These are phyloP conservation scores for Drosophila longiperda DNA, from an alignment of 2,888 invertebrate species.

Conservation along the genomic window DNA sequence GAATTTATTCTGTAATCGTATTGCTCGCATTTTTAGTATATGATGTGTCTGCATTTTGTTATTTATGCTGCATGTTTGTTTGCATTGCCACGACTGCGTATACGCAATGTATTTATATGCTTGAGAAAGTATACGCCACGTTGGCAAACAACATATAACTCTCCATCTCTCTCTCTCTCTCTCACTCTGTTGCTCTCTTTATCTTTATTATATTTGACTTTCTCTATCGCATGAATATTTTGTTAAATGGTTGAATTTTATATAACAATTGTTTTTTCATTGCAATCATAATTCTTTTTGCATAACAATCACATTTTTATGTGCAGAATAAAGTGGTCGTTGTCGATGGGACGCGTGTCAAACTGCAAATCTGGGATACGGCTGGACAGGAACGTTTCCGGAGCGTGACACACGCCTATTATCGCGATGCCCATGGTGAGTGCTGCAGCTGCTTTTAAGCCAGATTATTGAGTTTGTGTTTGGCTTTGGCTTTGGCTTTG, in stretches of 20 bases:
- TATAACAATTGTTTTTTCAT: constrained; percentile 55
- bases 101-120: constrained; percentile 31
- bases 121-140: constrained; percentile 41
- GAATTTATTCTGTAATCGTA: constrained; percentile 37
- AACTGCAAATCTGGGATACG: constrained; percentile 98
- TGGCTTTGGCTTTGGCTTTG: constrained; percentile 14
- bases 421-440: constrained; percentile 96
- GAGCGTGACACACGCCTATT: constrained; percentile 97
- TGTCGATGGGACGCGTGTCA: constrained; percentile 93
- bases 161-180: neutral
- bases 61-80: constrained; percentile 5
- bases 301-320: neutral
- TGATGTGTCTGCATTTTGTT: constrained; percentile 20
- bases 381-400: constrained; percentile 97
- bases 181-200: neutral
- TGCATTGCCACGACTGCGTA: constrained; percentile 39
- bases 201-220: constrained; percentile 11
- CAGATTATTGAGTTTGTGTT: constrained; percentile 8
- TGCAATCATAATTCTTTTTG: constrained; percentile 12
- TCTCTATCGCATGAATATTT: constrained; percentile 60
- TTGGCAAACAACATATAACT: neutral
- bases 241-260: constrained; percentile 59
- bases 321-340: constrained; percentile 92
- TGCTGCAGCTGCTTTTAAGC: constrained; percentile 9
- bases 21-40: constrained; percentile 8